Evolutionary conservation across 1,140 invertebrate species (phyloP).

Genomic region (Scaptodrosophila lebanonensis): DNA sequence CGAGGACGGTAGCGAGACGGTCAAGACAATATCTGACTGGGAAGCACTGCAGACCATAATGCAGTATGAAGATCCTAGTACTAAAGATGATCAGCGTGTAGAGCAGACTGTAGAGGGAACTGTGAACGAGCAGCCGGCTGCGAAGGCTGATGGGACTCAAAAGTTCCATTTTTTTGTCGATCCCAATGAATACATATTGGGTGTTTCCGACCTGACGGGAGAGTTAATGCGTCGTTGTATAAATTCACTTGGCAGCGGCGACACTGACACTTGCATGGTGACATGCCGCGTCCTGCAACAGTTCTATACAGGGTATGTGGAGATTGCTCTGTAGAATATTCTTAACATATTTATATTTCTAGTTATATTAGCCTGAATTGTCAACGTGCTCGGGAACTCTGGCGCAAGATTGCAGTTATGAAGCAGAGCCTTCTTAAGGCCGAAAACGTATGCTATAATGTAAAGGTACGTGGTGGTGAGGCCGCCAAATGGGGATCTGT

Average conservation of each 20-base stretch:
- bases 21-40: constrained; percentile 61
- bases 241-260: constrained; percentile 87
- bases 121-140: not conserved
- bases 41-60: constrained; percentile 57
- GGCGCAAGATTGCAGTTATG: constrained; percentile 84
- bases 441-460: constrained; percentile 90
- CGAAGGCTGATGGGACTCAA: constrained; percentile 27
- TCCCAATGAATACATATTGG: constrained; percentile 81
- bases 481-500: constrained; percentile 80
- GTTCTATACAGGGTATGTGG: constrained; percentile 81
- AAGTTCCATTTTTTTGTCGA: constrained; percentile 64
- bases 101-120: not conserved
- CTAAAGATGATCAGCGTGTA: not conserved
- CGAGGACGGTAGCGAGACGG: constrained; percentile 42
- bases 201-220: constrained; percentile 91
- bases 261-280: constrained; percentile 86
- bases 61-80: constrained; percentile 57
- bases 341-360: not conserved
- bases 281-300: constrained; percentile 85
- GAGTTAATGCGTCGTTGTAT: constrained; percentile 94
- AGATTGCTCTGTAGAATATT: not conserved
- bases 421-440: constrained; percentile 88
- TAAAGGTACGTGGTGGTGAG: constrained; percentile 88
- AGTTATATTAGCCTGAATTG: constrained; percentile 71
- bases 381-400: constrained; percentile 82